These are phyloP conservation scores for Potamilus streckersoni DNA, from an alignment of 1,140 invertebrate species.

Conservation along the genomic window DNA sequence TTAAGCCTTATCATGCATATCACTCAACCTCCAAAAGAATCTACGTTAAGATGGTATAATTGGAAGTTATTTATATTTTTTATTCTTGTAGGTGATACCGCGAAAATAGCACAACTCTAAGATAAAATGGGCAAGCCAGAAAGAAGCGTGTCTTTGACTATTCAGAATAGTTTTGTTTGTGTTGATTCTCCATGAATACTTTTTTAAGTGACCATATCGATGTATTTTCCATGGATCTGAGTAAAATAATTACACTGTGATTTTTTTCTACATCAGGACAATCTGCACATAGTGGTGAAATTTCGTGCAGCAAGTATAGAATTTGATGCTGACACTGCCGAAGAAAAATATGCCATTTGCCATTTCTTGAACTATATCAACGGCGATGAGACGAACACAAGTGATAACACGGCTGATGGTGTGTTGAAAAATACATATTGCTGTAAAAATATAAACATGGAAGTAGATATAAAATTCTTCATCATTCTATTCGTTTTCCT, in stretches of 20 bases:
- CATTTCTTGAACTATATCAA: constrained; percentile 40
- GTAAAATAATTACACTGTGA: background rate
- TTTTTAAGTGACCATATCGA: background rate
- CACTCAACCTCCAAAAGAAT: too few species aligned
- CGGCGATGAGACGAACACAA: constrained; percentile 13
- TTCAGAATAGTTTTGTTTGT: background rate
- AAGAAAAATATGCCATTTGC: constrained; percentile 53
- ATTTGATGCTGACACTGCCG: constrained; percentile 46
- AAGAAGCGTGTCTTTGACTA: background rate
- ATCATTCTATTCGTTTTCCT: too few species aligned
- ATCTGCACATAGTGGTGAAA: constrained; percentile 38
- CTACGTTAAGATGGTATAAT: too few species aligned
- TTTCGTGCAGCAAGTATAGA: constrained; percentile 37
- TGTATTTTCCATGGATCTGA: background rate
- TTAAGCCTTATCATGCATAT: too few species aligned
- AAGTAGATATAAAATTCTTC: too few species aligned
- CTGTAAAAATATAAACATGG: too few species aligned
- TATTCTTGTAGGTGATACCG: too few species aligned
- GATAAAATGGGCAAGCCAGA: background rate
- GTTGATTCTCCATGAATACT: background rate
- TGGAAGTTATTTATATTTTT: too few species aligned
- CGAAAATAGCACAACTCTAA: too few species aligned
- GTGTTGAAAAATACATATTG: too few species aligned
- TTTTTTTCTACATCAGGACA: constrained; percentile 34
- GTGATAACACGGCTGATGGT: background rate